Percentiles rank a stretch among this genome's conserved stretches.
phyloP scores from a whole-genome alignment of 2,888 invertebrate species.

The Phyllotreta striolata region DNA sequence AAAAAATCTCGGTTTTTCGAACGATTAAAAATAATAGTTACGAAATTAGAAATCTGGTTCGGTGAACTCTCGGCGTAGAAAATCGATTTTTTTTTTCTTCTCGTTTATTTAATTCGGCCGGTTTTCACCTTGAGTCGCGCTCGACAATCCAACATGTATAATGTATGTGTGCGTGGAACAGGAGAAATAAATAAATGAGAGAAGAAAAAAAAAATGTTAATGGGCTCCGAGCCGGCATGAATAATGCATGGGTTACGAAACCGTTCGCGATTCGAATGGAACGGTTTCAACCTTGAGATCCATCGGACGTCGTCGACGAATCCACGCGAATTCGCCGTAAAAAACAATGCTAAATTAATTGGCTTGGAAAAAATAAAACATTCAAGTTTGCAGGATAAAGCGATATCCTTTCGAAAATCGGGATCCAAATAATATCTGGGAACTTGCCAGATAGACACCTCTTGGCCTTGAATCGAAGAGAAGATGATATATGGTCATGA shows the following conservation, averaged over 20 bases:
- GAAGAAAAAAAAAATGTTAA: not conserved
- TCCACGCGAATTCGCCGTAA: not conserved
- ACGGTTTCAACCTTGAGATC: not conserved
- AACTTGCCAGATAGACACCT: too few species aligned
- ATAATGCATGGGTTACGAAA: not conserved
- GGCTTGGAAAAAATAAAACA: too few species aligned
- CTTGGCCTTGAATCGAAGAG: too few species aligned
- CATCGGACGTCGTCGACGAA: too few species aligned
- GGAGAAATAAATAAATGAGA: too few species aligned
- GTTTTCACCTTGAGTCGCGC: slow-evolving; percentile 39
- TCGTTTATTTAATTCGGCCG: slow-evolving; percentile 11
- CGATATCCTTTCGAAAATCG: too few species aligned
- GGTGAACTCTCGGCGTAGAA: slow-evolving; percentile 41
- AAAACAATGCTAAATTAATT: too few species aligned
- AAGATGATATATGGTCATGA: too few species aligned
- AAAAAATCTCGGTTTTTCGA: too few species aligned
- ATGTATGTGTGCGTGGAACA: slow-evolving; percentile 12
- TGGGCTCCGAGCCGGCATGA: too few species aligned
- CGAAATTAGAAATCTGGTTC: slow-evolving; percentile 43
- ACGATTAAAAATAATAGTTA: slow-evolving; percentile 19
- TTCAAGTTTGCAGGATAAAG: too few species aligned
- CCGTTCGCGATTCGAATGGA: slow-evolving; percentile 2
- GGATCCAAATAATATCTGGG: too few species aligned
- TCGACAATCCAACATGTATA: slow-evolving; percentile 20
- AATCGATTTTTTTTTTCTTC: slow-evolving; percentile 36